Percentiles rank a stretch among this genome's conserved stretches.
Evolutionary conservation across 2,888 invertebrate genomes (phyloP).

Genomic region (Eupithecia subfuscata): DNA sequence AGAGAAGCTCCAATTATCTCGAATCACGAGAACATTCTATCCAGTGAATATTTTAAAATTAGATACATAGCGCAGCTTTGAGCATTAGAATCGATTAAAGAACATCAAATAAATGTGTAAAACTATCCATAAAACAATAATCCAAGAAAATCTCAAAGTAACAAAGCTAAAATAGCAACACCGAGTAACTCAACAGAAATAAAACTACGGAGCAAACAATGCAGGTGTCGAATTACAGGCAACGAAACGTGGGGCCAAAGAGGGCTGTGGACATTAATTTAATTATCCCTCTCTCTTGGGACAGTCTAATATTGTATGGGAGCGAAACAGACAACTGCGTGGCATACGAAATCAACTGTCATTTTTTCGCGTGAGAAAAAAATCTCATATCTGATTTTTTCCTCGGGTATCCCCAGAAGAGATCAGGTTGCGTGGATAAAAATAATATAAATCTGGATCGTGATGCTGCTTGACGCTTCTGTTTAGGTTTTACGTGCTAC

Average conservation of each 20-base stretch:
- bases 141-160: slow-evolving; percentile 22
- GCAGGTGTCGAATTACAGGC: slow-evolving; percentile 82
- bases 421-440: slow-evolving; percentile 75
- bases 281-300: slow-evolving; percentile 79
- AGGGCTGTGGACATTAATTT: slow-evolving; percentile 82
- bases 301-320: slow-evolving; percentile 78
- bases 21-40: background rate
- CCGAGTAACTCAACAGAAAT: slow-evolving; percentile 53
- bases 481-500: slow-evolving; percentile 42
- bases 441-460: slow-evolving; percentile 70
- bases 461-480: slow-evolving; percentile 50
- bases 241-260: slow-evolving; percentile 68
- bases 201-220: slow-evolving; percentile 70
- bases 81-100: background rate
- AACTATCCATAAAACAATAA: background rate
- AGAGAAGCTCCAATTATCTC: background rate
- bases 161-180: slow-evolving; percentile 37
- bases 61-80: background rate
- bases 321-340: slow-evolving; percentile 65
- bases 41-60: background rate
- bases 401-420: slow-evolving; percentile 70
- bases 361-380: slow-evolving; percentile 83
- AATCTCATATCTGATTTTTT: slow-evolving; percentile 78
- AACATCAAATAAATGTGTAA: background rate
- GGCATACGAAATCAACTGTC: slow-evolving; percentile 77